A percentile compares a stretch with the other conserved stretches of the same genome.
phyloP scores from a whole-genome alignment of 2,113 vertebrate species.

The Solenodon paradoxus region DNA sequence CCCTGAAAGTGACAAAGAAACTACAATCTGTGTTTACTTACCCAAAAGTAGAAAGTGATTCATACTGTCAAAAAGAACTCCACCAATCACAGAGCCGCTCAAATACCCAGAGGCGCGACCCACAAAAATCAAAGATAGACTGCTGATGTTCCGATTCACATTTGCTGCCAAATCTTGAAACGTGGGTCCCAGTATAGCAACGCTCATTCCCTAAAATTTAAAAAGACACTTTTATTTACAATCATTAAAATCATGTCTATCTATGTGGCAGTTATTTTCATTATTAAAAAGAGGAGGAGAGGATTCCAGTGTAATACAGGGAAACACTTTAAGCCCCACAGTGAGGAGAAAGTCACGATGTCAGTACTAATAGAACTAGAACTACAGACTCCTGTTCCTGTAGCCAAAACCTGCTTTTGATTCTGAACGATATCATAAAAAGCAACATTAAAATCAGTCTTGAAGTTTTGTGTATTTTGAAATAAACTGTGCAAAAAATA shows the following conservation, averaged over 20 bases:
- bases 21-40: slow-evolving; percentile 76
- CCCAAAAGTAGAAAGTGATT: slow-evolving; percentile 91
- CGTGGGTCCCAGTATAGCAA: slow-evolving; percentile 93
- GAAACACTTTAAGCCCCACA: neutral
- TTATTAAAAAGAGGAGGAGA: neutral
- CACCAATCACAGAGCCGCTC: slow-evolving; percentile 90
- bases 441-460: neutral
- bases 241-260: neutral
- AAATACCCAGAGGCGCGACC: slow-evolving; percentile 92
- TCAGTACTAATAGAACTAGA: neutral
- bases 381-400: neutral
- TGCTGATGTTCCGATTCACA: slow-evolving; percentile 89
- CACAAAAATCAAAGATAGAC: slow-evolving; percentile 93
- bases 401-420: neutral
- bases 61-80: slow-evolving; percentile 89
- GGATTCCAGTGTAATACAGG: neutral
- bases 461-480: neutral
- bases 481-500: neutral
- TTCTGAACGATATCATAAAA: neutral
- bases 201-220: slow-evolving; percentile 88
- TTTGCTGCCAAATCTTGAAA: slow-evolving; percentile 92
- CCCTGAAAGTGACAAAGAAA: neutral
- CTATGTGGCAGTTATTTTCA: neutral
- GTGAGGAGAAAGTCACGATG: too few relatives aligned
- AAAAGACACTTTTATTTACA: neutral